Conservation (phyloP, 1,140 invertebrate species). For the Drosophila hydei region DNA sequence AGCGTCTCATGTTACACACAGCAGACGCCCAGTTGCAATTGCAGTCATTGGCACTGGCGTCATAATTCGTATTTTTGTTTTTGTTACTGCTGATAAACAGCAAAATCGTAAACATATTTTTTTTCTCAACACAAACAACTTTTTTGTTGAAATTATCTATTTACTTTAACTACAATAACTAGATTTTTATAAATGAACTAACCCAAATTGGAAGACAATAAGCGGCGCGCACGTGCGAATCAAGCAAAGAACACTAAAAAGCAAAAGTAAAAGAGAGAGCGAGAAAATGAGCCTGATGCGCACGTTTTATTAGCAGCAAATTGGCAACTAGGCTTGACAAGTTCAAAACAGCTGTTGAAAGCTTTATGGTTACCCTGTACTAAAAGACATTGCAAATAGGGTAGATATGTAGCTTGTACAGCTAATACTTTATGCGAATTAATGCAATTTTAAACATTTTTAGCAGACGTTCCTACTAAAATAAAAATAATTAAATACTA, state of each 20-base stretch:
- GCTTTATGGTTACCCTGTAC: constrained; percentile 2
- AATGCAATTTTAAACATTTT: too few species aligned
- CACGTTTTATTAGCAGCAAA: constrained; percentile 15
- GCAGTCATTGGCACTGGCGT: constrained; percentile 56
- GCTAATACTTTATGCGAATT: too few species aligned
- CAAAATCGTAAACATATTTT: constrained; percentile 64
- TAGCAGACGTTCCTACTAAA: background rate
- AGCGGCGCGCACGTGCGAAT: constrained; percentile 57
- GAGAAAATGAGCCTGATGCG: background rate
- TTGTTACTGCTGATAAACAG: constrained; percentile 47
- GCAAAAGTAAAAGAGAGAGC: constrained; percentile 2
- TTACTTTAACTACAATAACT: too few species aligned
- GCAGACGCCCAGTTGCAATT: constrained; percentile 39
- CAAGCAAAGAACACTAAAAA: constrained; percentile 7
- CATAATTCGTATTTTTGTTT: constrained; percentile 60
- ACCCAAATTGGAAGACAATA: constrained; percentile 53
- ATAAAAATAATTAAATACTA: too few species aligned
- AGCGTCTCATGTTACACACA: constrained; percentile 51
- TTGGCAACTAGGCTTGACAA: constrained; percentile 17
- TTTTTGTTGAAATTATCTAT: too few species aligned
- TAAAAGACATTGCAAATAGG: background rate
- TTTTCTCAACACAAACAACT: constrained; percentile 42
- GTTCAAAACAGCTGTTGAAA: constrained; percentile 20
- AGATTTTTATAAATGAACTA: constrained; percentile 52
- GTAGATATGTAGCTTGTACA: too few species aligned